Evolutionary conservation across 2,888 invertebrate genomes (phyloP).

Genomic region (Megastigmus dorsalis): DNA sequence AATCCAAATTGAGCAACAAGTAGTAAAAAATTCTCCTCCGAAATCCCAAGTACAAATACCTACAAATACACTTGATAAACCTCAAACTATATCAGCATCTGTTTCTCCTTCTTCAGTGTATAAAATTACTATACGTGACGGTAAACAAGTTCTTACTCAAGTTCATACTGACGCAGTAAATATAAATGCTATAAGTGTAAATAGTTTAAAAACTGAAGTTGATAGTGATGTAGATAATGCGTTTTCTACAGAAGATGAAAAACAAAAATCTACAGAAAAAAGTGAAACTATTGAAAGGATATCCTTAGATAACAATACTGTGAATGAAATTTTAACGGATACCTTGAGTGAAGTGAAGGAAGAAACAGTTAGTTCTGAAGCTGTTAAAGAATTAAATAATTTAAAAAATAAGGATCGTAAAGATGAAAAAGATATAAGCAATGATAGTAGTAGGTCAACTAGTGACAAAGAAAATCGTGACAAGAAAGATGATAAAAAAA

Average conservation of each 20-base stretch:
- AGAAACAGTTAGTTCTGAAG: slow-evolving; percentile 63
- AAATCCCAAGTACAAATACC: slow-evolving; percentile 36
- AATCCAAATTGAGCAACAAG: slow-evolving; percentile 53
- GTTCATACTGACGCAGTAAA: slow-evolving; percentile 73
- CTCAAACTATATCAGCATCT: slow-evolving; percentile 31
- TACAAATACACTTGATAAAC: slow-evolving; percentile 38
- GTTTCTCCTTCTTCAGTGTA: slow-evolving; percentile 70
- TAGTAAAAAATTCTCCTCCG: slow-evolving; percentile 29
- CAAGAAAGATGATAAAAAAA: slow-evolving; percentile 74
- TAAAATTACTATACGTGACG: slow-evolving; percentile 84
- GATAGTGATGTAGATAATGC: slow-evolving; percentile 62
- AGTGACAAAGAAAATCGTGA: slow-evolving; percentile 76
- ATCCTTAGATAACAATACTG: slow-evolving; percentile 52
- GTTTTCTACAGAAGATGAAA: slow-evolving; percentile 60
- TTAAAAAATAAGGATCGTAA: slow-evolving; percentile 60
- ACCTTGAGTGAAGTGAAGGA: slow-evolving; percentile 62
- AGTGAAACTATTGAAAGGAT: slow-evolving; percentile 48
- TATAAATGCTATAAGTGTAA: slow-evolving; percentile 64
- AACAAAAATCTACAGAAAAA: slow-evolving; percentile 62
- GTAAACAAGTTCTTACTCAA: slow-evolving; percentile 82
- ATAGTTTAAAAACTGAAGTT: slow-evolving; percentile 61
- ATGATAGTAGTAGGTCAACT: slow-evolving; percentile 75
- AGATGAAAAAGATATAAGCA: slow-evolving; percentile 60
- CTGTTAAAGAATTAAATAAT: slow-evolving; percentile 56
- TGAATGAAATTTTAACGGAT: slow-evolving; percentile 58